A percentile compares a stretch with the other conserved stretches of the same genome.
phyloP scores from a whole-genome alignment of 2,888 invertebrate species.

The Eristalinus aeneus region DNA sequence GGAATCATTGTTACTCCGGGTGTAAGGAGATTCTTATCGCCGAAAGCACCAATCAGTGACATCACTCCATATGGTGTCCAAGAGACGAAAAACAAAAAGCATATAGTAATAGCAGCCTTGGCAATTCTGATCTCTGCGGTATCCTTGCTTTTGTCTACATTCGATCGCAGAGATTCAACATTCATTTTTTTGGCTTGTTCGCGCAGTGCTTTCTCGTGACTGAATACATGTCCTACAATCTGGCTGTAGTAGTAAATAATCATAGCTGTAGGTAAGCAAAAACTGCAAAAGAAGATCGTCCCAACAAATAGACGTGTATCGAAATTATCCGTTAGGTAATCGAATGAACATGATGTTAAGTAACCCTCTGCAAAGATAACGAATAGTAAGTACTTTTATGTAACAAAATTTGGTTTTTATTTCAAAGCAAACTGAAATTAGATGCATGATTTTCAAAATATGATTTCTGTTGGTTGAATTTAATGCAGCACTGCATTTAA shows the following conservation, averaged over 20 bases:
- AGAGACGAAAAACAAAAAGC: constrained; percentile 91
- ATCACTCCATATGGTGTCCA: constrained; percentile 95
- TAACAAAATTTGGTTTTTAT: no score
- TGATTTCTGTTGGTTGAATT: no score
- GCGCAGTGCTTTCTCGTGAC: constrained; percentile 90
- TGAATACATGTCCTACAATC: constrained; percentile 92
- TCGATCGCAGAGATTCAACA: constrained; percentile 89
- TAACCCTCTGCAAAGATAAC: constrained; percentile 87
- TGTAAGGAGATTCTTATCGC: constrained; percentile 86
- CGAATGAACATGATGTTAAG: constrained; percentile 91
- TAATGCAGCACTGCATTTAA: not conserved
- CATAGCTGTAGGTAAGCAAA: constrained; percentile 88
- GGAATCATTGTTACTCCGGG: constrained; percentile 92
- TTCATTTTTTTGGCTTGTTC: constrained; percentile 95
- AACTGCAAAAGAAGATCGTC: constrained; percentile 89
- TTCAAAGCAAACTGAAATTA: no score
- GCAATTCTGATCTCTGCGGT: constrained; percentile 93
- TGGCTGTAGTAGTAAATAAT: constrained; percentile 93
- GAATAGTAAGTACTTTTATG: not conserved
- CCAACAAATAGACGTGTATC: constrained; percentile 90
- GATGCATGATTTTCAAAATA: no score
- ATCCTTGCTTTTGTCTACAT: constrained; percentile 84
- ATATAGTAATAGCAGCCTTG: constrained; percentile 93
- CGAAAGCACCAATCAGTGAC: constrained; percentile 91
- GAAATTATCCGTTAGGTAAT: constrained; percentile 89